Evolutionary conservation across 2,797 vertebrate genomes (phyloP).

Genomic region (Gadopsis bispinosus): DNA sequence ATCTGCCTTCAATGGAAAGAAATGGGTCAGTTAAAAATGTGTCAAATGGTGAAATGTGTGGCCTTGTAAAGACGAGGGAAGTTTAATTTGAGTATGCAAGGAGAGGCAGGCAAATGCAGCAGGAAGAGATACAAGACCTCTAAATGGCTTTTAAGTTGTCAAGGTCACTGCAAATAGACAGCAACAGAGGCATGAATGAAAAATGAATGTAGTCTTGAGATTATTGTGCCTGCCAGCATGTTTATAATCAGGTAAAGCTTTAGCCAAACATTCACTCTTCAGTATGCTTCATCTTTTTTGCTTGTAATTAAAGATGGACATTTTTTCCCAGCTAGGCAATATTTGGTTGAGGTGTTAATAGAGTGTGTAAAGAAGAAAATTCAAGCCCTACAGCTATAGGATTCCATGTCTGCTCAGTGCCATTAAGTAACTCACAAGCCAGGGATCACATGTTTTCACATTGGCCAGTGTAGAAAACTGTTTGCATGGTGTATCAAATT

Average conservation of each 20-base stretch:
- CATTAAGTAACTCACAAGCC: conserved; percentile 32
- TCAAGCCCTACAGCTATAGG: not conserved
- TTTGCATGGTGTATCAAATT: conserved; percentile 38
- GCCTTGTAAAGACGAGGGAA: conserved; percentile 26
- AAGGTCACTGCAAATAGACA: conserved; percentile 51
- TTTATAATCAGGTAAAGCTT: conserved; percentile 18
- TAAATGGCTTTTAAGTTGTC: conserved; percentile 32
- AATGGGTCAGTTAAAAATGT: conserved; percentile 64
- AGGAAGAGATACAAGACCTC: conserved; percentile 6
- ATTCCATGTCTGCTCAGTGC: conserved; percentile 15
- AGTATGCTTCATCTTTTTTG: not conserved
- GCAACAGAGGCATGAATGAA: conserved; percentile 28
- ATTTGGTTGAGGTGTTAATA: conserved; percentile 17
- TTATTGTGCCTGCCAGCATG: conserved; percentile 1
- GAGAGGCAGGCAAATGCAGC: conserved; percentile 27
- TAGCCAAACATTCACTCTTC: not conserved
- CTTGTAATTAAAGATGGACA: not conserved
- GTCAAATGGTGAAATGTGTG: conserved; percentile 59
- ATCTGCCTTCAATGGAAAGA: conserved; percentile 65
- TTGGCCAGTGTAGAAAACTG: conserved; percentile 38
- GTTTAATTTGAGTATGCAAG: conserved; percentile 22
- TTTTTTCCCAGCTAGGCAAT: conserved; percentile 13
- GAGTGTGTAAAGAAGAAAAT: conserved; percentile 2
- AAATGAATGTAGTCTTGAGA: conserved; percentile 31
- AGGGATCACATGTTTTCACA: conserved; percentile 62